Percentiles rank a stretch among this genome's conserved stretches.
phyloP scores from a whole-genome alignment of 2,113 vertebrate genomes.

The Tachycineta bicolor region DNA sequence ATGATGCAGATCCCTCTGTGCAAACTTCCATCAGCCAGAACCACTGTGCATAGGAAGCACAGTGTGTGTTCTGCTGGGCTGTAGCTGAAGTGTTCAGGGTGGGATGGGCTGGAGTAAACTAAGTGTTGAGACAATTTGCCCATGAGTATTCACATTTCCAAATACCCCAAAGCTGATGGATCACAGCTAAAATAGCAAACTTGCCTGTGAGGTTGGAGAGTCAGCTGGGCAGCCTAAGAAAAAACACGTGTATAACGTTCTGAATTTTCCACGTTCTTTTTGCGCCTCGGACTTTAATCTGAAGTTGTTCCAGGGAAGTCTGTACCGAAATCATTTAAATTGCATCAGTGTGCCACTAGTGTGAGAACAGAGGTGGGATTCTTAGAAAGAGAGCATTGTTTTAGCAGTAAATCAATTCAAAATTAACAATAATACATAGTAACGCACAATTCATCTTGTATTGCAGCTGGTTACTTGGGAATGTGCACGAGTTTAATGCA shows the following conservation, averaged over 20 bases:
- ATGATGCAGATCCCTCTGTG: not conserved
- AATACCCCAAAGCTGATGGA: not conserved
- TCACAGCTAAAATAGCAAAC: not conserved
- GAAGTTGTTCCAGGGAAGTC: not conserved
- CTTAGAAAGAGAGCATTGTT: constrained; percentile 6
- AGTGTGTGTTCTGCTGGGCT: not conserved
- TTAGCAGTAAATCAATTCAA: not conserved
- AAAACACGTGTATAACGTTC: not conserved
- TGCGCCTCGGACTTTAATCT: not conserved
- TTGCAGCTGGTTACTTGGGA: not conserved
- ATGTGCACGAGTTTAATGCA: not conserved
- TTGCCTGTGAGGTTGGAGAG: not conserved
- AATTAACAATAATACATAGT: not conserved
- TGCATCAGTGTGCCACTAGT: not conserved
- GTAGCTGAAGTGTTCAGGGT: not conserved
- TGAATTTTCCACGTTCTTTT: not conserved
- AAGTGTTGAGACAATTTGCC: not conserved
- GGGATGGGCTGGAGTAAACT: not conserved
- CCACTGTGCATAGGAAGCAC: not conserved
- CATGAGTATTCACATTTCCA: not conserved
- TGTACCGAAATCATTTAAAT: not conserved
- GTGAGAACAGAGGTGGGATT: not conserved
- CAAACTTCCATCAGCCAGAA: not conserved
- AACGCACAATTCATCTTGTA: not conserved
- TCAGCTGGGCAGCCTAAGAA: not conserved